Percentiles rank a stretch among this genome's conserved stretches.
phyloP scores from a whole-genome alignment of 2,113 vertebrate genomes.

The Esox niger region DNA sequence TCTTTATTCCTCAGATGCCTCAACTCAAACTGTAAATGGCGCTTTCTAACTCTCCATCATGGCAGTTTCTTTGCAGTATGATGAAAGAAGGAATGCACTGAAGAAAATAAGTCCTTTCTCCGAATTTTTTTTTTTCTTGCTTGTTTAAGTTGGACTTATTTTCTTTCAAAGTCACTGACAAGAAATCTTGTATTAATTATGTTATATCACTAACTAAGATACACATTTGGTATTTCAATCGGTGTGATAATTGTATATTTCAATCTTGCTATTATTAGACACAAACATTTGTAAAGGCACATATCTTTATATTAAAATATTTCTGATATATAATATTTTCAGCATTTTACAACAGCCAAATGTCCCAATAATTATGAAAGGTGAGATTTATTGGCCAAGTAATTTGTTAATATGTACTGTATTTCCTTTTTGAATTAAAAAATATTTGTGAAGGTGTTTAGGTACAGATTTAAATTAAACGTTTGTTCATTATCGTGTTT shows the following conservation, averaged over 20 bases:
- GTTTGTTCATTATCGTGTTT: neutral
- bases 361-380: neutral
- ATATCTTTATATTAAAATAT: slow-evolving; percentile 20
- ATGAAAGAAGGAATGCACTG: neutral
- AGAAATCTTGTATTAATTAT: neutral
- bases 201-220: slow-evolving; percentile 36
- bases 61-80: neutral
- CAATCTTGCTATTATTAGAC: slow-evolving; percentile 19
- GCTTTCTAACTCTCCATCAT: neutral
- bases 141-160: neutral
- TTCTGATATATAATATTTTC: slow-evolving; percentile 29
- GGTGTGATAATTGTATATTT: slow-evolving; percentile 24
- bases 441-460: neutral
- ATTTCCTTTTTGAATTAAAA: neutral
- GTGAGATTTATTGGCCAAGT: neutral
- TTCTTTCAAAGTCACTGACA: slow-evolving; percentile 23
- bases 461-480: neutral
- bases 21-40: neutral
- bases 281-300: slow-evolving; percentile 6
- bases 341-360: neutral
- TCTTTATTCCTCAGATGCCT: neutral
- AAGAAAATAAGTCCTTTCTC: neutral
- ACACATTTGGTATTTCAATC: slow-evolving; percentile 31
- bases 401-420: neutral
- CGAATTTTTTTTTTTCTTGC: neutral